phyloP scores from a whole-genome alignment of 2,113 vertebrate genomes.

The Neodontobutis hainanensis region DNA sequence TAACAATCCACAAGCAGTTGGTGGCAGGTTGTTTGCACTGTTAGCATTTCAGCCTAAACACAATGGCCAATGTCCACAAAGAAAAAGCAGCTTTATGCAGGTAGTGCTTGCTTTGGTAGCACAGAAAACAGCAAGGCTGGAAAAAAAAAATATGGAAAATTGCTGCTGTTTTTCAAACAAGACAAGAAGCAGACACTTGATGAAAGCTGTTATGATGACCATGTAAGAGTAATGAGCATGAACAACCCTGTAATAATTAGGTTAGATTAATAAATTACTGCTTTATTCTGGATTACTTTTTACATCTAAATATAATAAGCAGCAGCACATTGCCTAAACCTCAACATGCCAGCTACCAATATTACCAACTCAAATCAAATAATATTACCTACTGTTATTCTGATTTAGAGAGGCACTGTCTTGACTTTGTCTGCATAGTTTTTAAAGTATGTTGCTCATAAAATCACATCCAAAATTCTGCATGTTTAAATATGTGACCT shows the following conservation, averaged over 20 bases:
- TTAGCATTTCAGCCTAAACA: conserved; percentile 21
- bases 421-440: conserved; percentile 65
- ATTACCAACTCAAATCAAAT: not conserved
- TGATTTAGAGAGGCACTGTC: conserved; percentile 41
- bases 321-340: not conserved
- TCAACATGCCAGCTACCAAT: conserved; percentile 14
- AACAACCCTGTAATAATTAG: not conserved
- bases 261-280: conserved; percentile 4
- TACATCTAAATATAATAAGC: not conserved
- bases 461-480: conserved; percentile 14
- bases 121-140: conserved; percentile 22
- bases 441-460: conserved; percentile 45
- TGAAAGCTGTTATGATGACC: conserved; percentile 10
- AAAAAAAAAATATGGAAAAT: conserved; percentile 20
- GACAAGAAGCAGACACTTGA: conserved; percentile 27
- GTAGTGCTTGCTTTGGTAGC: conserved; percentile 24
- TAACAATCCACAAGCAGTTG: not conserved
- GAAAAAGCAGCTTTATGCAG: not conserved
- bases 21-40: not conserved
- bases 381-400: conserved; percentile 17
- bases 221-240: conserved; percentile 20
- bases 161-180: conserved; percentile 4
- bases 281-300: too few relatives aligned
- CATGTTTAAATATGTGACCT: conserved; percentile 51
- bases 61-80: not conserved